Base-by-base conservation (phyloP, 2,888 invertebrate species). In the Pseudococcus longispinus region DNA sequence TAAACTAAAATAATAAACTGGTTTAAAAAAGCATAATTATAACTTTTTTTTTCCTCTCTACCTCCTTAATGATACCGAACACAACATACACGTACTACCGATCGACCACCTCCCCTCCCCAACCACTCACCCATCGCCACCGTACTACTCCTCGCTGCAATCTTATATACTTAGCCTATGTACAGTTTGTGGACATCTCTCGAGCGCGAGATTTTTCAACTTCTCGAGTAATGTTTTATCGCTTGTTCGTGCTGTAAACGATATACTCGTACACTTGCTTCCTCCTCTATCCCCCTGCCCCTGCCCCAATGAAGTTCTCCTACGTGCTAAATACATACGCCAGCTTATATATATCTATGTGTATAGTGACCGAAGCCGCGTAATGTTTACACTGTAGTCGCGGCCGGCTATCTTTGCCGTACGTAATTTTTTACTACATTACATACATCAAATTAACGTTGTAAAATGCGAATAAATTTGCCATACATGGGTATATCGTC, bases 1-100 rank as follows among this genome's bases (percentile, higher is more conserved):
- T 80, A 42, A 80, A 80, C 77, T 80, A 42, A 80, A 80, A 80
- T 80, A 80, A 80, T 80, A 80, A 80, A 80, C 77, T 80, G 77
- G 77, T 80, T 80, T 80, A 80, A 80, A 80, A 37, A 42, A 42
- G 32, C 77, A 42, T 80, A 37, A 80, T 80, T 80, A 80, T 80
- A 80, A 80, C 77, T 80, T 20, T 80, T 55, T 70, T 80, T 80
- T 37, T 4, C 9, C 37, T 8, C 37, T 37, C 37, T 37, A 8
- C 37, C 37, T 37, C 37, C 77, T 80, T 42, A 80, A 80, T 80
- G 37, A 80, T 80, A 60, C 51, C 51, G 51, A 51, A 13, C 6
- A 13, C 13, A 46, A 51, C 60, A 55, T 55, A 20, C n/a, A 11
- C 9, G 60, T 60, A 60, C 60, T 23, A 23, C 23, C 2, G 60